Conservation (phyloP, 2,113 vertebrate genomes). For the Collichthys lucidus region DNA sequence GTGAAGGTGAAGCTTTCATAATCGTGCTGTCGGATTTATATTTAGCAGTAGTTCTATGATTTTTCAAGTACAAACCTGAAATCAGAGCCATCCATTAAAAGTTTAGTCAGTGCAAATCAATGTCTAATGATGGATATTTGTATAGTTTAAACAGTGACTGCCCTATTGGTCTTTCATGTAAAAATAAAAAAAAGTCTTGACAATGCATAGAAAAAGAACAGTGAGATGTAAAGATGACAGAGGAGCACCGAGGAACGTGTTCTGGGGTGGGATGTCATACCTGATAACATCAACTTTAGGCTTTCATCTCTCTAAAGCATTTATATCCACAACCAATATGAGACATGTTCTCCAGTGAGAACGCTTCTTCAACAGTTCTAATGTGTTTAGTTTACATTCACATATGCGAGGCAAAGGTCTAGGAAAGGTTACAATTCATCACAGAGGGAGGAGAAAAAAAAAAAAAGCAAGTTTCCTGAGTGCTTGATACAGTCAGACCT, state of each 20-base stretch:
- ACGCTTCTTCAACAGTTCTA: constrained; percentile 21
- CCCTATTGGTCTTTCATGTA: neutral
- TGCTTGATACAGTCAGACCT: constrained; percentile 69
- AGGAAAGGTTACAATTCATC: constrained; percentile 14
- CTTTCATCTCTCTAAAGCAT: neutral
- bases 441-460: neutral
- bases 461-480: constrained; percentile 63
- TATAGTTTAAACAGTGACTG: constrained; percentile 3
- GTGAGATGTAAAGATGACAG: constrained; percentile 3
- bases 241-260: neutral
- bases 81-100: constrained; percentile 4
- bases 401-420: constrained; percentile 36
- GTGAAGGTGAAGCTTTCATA: constrained; percentile 4
- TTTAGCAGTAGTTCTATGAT: constrained; percentile 53
- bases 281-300: constrained; percentile 12
- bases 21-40: constrained; percentile 30
- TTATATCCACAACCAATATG: neutral
- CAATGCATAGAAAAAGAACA: constrained; percentile 24
- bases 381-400: constrained; percentile 52
- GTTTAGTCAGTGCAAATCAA: constrained; percentile 19
- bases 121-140: neutral
- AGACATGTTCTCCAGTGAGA: neutral
- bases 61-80: constrained; percentile 15
- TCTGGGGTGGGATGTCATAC: neutral
- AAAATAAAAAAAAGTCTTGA: neutral